Conservation (phyloP, 2,797 vertebrate genomes). For the Anniella stebbinsi region DNA sequence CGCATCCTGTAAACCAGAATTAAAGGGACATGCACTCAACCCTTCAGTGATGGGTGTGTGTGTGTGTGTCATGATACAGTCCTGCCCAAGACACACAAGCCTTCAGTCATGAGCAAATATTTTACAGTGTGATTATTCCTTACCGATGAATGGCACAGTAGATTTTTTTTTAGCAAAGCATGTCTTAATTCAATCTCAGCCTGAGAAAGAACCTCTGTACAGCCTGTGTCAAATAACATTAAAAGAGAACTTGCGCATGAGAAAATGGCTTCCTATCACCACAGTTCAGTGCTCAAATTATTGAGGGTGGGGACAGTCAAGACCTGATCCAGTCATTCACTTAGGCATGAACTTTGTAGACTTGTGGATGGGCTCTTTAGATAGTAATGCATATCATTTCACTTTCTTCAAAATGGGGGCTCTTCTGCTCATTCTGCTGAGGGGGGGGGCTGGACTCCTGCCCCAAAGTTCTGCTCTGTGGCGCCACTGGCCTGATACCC, state of each 20-base stretch:
- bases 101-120: neutral
- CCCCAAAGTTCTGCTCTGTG: neutral
- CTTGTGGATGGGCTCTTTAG: neutral
- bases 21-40: constrained; percentile 42
- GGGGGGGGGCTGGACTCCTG: no score
- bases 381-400: neutral
- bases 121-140: neutral
- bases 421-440: neutral
- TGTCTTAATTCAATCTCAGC: neutral
- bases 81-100: neutral
- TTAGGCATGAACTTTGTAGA: neutral
- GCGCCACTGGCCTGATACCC: no score
- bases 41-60: neutral
- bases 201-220: neutral
- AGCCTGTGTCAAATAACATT: neutral
- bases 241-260: neutral
- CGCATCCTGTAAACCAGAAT: constrained; percentile 86
- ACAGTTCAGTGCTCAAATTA: neutral
- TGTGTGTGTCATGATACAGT: neutral
- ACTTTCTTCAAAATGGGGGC: neutral
- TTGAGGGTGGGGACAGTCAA: no score
- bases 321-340: neutral
- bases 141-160: neutral
- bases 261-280: neutral
- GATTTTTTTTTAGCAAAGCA: neutral